phyloP scores from a whole-genome alignment of 2,888 invertebrate genomes.

The Cheilosia pagana region DNA sequence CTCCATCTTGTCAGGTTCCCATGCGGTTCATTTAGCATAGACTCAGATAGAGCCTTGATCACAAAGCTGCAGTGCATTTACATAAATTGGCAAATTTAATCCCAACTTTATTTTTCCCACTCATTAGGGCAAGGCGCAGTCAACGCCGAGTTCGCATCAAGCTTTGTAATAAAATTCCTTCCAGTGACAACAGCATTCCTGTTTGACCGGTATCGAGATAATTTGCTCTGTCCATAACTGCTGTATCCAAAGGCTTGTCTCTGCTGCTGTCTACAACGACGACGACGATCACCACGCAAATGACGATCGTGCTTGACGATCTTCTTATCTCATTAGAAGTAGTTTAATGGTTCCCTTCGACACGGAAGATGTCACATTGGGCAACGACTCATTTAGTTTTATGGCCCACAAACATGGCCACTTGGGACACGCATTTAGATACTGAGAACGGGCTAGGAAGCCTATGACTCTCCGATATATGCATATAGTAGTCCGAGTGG shows the following conservation, averaged over 20 bases:
- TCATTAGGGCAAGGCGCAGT: too few relatives aligned
- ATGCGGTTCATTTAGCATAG: too few relatives aligned
- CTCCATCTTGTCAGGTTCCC: too few relatives aligned
- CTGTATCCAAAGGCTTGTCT: not conserved
- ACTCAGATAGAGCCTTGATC: too few relatives aligned
- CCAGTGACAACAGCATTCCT: constrained; percentile 47
- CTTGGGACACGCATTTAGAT: constrained; percentile 67
- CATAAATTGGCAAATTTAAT: too few relatives aligned
- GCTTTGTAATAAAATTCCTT: constrained; percentile 42
- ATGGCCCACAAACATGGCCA: constrained; percentile 59
- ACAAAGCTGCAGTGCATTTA: too few relatives aligned
- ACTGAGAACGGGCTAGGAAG: constrained; percentile 25
- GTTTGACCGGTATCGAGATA: constrained; percentile 43
- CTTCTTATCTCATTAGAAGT: constrained; percentile 69
- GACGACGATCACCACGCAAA: constrained; percentile 13
- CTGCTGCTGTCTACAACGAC: constrained; percentile 1
- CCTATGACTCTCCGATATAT: not conserved
- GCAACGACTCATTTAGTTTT: constrained; percentile 69
- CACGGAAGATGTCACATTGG: constrained; percentile 59
- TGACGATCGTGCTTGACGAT: constrained; percentile 53
- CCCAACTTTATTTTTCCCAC: too few relatives aligned
- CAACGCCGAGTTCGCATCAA: not conserved
- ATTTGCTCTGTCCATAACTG: not conserved
- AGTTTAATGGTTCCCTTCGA: constrained; percentile 64
- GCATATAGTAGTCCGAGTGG: not conserved